Evolutionary conservation across 2,113 vertebrate genomes (phyloP).

Genomic region (Benitochromis conjunctus): DNA sequence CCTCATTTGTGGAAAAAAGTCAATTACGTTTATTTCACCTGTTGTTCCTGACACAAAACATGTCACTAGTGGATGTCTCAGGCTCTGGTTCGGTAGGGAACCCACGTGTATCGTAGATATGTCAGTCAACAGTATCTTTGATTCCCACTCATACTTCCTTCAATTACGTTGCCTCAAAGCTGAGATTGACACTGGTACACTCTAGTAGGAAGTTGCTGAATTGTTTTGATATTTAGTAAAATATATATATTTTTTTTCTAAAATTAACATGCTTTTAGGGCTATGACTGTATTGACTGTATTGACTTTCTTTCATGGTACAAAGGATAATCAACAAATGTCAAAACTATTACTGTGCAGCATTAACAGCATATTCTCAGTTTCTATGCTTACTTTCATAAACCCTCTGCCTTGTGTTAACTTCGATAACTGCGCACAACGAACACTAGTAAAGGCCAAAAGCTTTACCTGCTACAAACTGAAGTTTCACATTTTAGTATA

Average conservation of each 20-base stretch:
- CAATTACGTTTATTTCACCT: not conserved
- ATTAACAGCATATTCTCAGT: not conserved
- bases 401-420: not conserved
- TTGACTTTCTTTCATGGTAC: not conserved
- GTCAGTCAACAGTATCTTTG: not conserved
- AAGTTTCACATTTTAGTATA: not conserved
- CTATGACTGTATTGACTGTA: not conserved
- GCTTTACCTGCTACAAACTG: not conserved
- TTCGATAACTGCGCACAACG: not conserved
- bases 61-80: not conserved
- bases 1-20: not conserved
- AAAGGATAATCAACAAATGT: not conserved
- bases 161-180: accelerated
- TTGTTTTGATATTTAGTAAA: not conserved
- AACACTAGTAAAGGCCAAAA: not conserved
- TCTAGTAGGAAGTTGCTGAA: not conserved
- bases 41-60: not conserved
- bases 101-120: not conserved
- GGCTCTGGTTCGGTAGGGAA: accelerated
- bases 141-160: not conserved
- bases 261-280: not conserved
- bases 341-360: not conserved
- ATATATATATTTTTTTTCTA: not conserved
- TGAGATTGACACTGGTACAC: not conserved
- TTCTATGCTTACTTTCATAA: not conserved